Percentiles rank a stretch among this genome's conserved stretches.
phyloP scores from a whole-genome alignment of 2,113 vertebrate genomes.

The Grammomys surdaster region DNA sequence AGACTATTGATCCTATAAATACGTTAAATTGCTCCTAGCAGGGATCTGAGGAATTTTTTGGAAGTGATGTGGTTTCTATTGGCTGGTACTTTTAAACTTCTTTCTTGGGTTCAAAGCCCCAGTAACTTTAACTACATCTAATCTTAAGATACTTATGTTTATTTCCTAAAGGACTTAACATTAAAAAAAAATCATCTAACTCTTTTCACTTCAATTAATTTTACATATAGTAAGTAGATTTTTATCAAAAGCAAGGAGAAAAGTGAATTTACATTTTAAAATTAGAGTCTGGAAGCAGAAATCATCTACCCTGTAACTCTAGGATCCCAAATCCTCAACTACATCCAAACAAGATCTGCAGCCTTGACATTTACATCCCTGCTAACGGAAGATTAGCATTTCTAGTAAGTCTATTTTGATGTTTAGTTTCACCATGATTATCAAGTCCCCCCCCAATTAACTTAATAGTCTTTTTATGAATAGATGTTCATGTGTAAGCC shows the following conservation, averaged over 20 bases:
- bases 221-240: neutral
- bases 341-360: neutral
- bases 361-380: neutral
- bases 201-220: conserved; percentile 50
- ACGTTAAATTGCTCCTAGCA: conserved; percentile 34
- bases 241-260: conserved; percentile 35
- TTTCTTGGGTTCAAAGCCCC: conserved; percentile 36
- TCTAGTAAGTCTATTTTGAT: conserved; percentile 22
- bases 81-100: conserved; percentile 24
- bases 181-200: neutral
- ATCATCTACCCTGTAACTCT: neutral
- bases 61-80: conserved; percentile 34
- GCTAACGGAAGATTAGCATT: neutral
- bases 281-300: conserved; percentile 14
- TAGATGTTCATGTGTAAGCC: conserved; percentile 16
- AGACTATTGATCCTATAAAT: conserved; percentile 12
- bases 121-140: conserved; percentile 6
- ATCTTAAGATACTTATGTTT: neutral
- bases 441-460: neutral
- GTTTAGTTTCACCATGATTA: neutral
- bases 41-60: conserved; percentile 58
- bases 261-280: conserved; percentile 22
- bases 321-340: neutral
- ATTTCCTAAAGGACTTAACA: conserved; percentile 11
- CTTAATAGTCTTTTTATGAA: conserved; percentile 31